A percentile compares a stretch with the other conserved stretches of the same genome.
These are phyloP conservation scores for Aptenodytes forsteri DNA, from an alignment of 2,113 vertebrate species.

Conservation along the genomic window DNA sequence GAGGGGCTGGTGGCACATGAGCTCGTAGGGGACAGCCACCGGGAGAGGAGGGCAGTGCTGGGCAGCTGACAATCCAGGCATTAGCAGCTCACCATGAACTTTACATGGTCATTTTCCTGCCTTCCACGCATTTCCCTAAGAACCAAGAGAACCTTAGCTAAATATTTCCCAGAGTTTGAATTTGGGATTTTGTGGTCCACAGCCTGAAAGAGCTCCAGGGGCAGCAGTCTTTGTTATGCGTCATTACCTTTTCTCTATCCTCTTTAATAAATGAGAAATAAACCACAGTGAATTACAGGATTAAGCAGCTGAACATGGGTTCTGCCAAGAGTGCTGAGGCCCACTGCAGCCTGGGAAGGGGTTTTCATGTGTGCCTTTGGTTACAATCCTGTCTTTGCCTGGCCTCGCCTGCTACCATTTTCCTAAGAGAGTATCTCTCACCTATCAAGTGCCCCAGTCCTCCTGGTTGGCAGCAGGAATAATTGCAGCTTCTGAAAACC, in stretches of 20 bases:
- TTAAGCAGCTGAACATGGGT: background rate
- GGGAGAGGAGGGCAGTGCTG: background rate
- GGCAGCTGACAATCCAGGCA: background rate
- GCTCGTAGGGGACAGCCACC: background rate
- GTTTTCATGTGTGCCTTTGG: background rate
- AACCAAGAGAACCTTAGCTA: background rate
- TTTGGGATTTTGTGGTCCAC: background rate
- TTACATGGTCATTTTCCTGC: background rate
- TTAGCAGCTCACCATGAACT: background rate
- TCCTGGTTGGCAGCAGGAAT: background rate
- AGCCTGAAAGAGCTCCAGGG: background rate
- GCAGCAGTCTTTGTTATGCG: background rate
- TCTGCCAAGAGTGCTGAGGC: background rate
- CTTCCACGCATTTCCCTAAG: background rate
- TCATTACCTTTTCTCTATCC: background rate
- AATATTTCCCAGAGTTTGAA: background rate
- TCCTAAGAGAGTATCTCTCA: background rate
- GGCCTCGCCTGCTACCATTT: background rate
- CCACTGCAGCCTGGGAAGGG: background rate
- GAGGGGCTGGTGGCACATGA: background rate
- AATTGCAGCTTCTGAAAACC: background rate
- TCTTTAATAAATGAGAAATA: background rate
- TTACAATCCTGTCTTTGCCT: background rate
- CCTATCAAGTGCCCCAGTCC: background rate
- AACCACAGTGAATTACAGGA: background rate